Conservation (phyloP, 2,797 vertebrate genomes). For the Manis pentadactyla region DNA sequence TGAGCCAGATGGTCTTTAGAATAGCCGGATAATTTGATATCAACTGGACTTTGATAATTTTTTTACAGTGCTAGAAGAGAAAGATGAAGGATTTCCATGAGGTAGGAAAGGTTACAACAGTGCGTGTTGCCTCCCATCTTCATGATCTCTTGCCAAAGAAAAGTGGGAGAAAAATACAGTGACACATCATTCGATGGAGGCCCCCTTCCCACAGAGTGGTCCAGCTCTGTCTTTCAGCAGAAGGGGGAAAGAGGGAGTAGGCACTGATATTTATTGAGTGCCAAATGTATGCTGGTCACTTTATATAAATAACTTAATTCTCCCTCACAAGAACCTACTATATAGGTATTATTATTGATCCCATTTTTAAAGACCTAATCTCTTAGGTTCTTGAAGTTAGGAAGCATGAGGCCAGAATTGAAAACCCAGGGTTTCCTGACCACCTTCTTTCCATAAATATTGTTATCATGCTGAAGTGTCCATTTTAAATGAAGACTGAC, state of each 20-base stretch:
- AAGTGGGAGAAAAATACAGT: background rate
- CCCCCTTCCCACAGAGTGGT: background rate
- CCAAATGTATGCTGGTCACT: background rate
- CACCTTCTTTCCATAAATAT: background rate
- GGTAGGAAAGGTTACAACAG: background rate
- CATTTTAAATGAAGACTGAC: background rate
- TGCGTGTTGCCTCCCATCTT: background rate
- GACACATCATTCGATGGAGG: background rate
- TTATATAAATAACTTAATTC: background rate
- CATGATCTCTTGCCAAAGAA: background rate
- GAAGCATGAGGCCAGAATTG: background rate
- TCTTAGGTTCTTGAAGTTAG: background rate
- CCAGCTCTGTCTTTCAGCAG: background rate
- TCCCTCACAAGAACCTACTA: background rate
- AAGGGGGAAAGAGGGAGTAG: background rate
- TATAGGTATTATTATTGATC: background rate
- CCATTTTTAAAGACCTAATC: background rate
- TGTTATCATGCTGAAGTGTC: background rate
- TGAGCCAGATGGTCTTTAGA: background rate
- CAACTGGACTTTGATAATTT: background rate
- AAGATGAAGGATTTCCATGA: background rate
- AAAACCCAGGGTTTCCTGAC: background rate
- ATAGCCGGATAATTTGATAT: background rate
- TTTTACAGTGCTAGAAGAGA: background rate
- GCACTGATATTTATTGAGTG: background rate